Evolutionary conservation across 1,140 invertebrate genomes (phyloP), one percentile per base, ranked within the genome.

Genomic region (Atta cephalotes): DNA sequence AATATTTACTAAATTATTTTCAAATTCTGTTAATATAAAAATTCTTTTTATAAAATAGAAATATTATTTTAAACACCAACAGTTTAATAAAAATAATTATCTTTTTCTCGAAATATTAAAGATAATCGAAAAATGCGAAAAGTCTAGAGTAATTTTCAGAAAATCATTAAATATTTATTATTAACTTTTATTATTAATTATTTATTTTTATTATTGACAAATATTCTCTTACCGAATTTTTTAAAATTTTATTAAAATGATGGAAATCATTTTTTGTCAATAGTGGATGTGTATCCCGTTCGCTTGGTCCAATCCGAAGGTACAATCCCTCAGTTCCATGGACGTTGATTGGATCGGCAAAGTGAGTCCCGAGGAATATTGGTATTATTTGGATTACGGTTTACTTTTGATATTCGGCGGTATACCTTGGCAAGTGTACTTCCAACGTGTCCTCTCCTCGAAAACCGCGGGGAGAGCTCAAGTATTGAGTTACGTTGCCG

Each of bases 371-470:
- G 94, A 96, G 7, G 97, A 98, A 82, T 97, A 97, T 62, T 98
- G 98, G 93, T 97, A 96, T 72, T 99, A 99, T 94, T 93, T 99
- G 28, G 99, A 99, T 95, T 97, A 98, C 88, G 98, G 98, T 31
- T 95, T 99, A 76, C 96, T 99, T 68, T 96, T 99, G 10, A 96
- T 99, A 63, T 99, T 99, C 92, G 99, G 99, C 10, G 99, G 99
- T 35, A 99, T 99, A 91, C 99, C 99, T 0, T 99, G 99, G 99
- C 95, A 98, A 97, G 99, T 99, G 4, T 99, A 99, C 94, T 99
- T 99, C 95, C 99, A 99, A 96, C 96, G 99, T 62, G 99, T 99
- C 0, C 95, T 99, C 76, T 99, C 99, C 56, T 98, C 98, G 88
- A 99, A 99, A 96, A 98, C 98, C 1, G 98, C 99, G 0, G 96